Percentiles rank a stretch among this genome's conserved stretches.
Evolutionary conservation across 2,113 vertebrate species (phyloP).

Genomic region (Neopipo cinnamomea): DNA sequence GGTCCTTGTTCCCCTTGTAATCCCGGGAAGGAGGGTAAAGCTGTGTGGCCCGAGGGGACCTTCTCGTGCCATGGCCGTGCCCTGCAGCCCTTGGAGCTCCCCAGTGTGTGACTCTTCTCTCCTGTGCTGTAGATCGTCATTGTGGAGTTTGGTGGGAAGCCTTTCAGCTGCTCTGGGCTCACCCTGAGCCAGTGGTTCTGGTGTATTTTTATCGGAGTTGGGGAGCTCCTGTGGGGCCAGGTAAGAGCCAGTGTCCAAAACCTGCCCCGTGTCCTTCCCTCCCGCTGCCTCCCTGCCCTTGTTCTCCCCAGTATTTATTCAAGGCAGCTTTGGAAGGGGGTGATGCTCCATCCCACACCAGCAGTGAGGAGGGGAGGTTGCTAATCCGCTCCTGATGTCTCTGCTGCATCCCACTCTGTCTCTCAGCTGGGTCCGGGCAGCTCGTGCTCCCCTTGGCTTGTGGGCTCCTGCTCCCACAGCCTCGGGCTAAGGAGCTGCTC

Average conservation of each 20-base stretch:
- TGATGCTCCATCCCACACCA: neutral
- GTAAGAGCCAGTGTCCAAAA: conserved; percentile 66
- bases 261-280: neutral
- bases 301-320: neutral
- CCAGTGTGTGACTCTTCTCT: neutral
- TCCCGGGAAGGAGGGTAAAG: too few species aligned
- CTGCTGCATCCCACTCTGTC: rapidly evolving
- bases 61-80: neutral
- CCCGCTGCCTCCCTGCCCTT: rapidly evolving
- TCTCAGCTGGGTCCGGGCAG: neutral
- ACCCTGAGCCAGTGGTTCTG: conserved; percentile 94
- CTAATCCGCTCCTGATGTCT: neutral
- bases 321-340: neutral
- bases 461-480: neutral
- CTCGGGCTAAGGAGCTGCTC: neutral
- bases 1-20: neutral
- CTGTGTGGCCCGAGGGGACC: neutral
- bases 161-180: conserved; percentile 92
- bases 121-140: conserved; percentile 84
- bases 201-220: conserved; percentile 94
- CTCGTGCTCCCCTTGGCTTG: rapidly evolving
- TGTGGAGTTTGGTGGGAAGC: conserved; percentile 95
- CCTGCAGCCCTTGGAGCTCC: neutral
- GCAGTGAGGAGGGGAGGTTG: neutral
- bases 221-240: conserved; percentile 97